Percentiles rank a stretch among this genome's conserved stretches.
These are phyloP conservation scores for Myrmecophaga tridactyla DNA, from an alignment of 2,113 vertebrate genomes.

Conservation along the genomic window DNA sequence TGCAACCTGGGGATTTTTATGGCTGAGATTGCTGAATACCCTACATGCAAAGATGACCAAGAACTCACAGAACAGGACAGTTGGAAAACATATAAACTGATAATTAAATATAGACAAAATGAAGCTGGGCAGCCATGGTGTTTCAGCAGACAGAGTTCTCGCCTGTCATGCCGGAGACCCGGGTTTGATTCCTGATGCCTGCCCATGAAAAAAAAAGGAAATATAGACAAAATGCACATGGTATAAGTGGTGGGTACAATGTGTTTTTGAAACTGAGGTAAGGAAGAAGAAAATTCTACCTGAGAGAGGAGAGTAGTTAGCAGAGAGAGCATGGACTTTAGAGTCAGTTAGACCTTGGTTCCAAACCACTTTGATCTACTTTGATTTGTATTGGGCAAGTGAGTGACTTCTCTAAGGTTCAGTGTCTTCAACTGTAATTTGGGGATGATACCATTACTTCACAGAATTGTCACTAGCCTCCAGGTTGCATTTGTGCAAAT, in stretches of 20 bases:
- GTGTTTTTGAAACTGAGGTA: not conserved
- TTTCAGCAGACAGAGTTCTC: no score
- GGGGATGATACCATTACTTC: not conserved
- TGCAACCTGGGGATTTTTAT: not conserved
- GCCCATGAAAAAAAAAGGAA: no score
- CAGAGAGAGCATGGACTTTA: not conserved
- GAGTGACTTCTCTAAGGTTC: not conserved
- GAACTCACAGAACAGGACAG: not conserved
- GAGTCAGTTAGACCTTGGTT: not conserved
- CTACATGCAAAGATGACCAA: not conserved
- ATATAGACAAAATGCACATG: not conserved
- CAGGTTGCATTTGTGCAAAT: not conserved
- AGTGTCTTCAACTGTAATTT: not conserved
- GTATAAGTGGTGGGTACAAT: not conserved
- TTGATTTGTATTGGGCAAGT: not conserved
- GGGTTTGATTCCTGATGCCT: no score
- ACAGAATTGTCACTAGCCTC: rapidly evolving
- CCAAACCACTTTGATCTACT: not conserved
- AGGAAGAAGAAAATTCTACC: not conserved
- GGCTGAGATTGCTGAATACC: not conserved
- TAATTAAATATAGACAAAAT: no score
- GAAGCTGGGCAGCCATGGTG: no score
- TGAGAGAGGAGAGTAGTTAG: not conserved
- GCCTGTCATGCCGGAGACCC: no score
- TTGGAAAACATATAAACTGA: not conserved